phyloP scores from a whole-genome alignment of 2,888 invertebrate species.

The Euclidia mi region DNA sequence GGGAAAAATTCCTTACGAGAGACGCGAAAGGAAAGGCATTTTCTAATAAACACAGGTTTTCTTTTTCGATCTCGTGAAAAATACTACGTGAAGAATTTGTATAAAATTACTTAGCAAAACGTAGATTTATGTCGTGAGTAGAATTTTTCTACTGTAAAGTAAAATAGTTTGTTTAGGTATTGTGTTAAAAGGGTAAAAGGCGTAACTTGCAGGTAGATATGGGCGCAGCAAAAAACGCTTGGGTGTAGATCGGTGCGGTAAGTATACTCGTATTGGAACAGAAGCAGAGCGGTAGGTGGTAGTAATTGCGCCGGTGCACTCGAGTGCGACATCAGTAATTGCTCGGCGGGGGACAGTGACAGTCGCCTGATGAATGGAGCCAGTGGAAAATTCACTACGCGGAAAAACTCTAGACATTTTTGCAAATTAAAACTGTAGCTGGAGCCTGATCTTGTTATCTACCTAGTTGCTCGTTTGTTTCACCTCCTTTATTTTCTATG shows the following conservation, averaged over 20 bases:
- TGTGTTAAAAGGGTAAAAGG: neutral
- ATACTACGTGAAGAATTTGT: conserved; percentile 26
- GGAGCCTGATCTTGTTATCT: conserved; percentile 70
- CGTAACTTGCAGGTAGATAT: no score
- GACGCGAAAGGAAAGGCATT: conserved; percentile 73
- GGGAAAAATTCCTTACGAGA: conserved; percentile 70
- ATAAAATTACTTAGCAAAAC: conserved; percentile 30
- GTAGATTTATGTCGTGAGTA: conserved; percentile 1
- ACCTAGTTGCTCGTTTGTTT: conserved; percentile 47
- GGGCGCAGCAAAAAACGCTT: conserved; percentile 31
- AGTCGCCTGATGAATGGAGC: conserved; percentile 84
- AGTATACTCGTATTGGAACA: conserved; percentile 45
- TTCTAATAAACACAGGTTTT: conserved; percentile 72
- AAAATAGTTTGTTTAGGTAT: conserved; percentile 7
- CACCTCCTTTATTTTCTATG: conserved; percentile 31
- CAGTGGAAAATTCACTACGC: conserved; percentile 74
- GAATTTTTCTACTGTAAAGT: no score
- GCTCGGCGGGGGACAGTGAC: conserved; percentile 80
- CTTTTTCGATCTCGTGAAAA: conserved; percentile 30
- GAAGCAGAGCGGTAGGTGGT: conserved; percentile 61
- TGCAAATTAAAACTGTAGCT: conserved; percentile 80
- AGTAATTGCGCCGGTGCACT: conserved; percentile 78
- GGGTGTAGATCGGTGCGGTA: conserved; percentile 39
- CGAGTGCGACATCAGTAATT: conserved; percentile 86
- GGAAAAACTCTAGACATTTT: conserved; percentile 78